These are phyloP conservation scores for Phrynocephalus vlangalii DNA, from an alignment of 2,797 vertebrate genomes.

Conservation along the genomic window DNA sequence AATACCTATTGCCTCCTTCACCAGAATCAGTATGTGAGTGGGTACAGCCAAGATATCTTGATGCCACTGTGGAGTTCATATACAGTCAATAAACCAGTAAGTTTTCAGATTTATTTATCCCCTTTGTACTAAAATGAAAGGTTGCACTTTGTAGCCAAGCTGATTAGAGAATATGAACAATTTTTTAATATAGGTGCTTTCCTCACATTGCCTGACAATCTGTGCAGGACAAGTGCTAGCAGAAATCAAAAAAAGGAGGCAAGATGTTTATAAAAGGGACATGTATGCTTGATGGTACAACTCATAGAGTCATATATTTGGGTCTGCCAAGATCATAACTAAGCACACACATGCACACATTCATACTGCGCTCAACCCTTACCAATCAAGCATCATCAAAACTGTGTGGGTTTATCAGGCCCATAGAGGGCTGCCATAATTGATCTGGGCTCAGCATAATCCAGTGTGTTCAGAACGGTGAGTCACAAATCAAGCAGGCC, in stretches of 20 bases:
- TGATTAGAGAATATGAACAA: not conserved
- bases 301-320: not conserved
- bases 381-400: not conserved
- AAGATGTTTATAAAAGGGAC: not conserved
- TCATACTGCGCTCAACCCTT: too few species aligned
- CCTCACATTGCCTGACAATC: not conserved
- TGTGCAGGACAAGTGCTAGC: not conserved
- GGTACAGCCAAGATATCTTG: conserved; percentile 83
- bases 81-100: conserved; percentile 76
- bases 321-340: not conserved
- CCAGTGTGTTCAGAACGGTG: not conserved
- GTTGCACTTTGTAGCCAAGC: not conserved
- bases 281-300: not conserved
- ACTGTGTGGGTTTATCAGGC: not conserved
- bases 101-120: conserved; percentile 40
- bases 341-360: not conserved
- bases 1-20: conserved; percentile 85
- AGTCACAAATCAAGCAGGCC: not conserved
- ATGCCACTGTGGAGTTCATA: conserved; percentile 96
- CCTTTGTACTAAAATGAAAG: conserved; percentile 9
- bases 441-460: not conserved
- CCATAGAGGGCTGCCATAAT: not conserved
- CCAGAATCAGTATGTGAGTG: conserved; percentile 85
- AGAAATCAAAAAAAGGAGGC: not conserved
- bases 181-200: not conserved